phyloP scores from a whole-genome alignment of 1,140 invertebrate genomes.

The Drosophila paulistorum region DNA sequence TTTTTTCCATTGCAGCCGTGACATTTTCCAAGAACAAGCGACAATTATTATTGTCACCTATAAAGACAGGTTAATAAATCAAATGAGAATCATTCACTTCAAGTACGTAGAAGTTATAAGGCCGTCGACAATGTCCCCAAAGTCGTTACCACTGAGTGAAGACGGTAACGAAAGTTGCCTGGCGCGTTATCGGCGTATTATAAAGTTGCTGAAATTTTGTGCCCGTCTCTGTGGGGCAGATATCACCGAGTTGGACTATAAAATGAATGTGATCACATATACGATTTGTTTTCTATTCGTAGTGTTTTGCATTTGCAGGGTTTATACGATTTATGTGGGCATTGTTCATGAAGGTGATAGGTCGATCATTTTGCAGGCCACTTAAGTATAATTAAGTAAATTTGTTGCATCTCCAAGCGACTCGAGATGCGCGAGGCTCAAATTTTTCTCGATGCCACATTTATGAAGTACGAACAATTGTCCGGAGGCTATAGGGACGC shows the following conservation, averaged over 20 bases:
- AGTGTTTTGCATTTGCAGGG: slow-evolving; percentile 1
- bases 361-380: slow-evolving; percentile 24
- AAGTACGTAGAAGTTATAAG: neutral
- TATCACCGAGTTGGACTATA: slow-evolving; percentile 13
- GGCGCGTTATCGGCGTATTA: slow-evolving; percentile 18
- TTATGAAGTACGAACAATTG: slow-evolving; percentile 15
- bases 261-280: slow-evolving; percentile 12
- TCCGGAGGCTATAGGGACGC: slow-evolving; percentile 1
- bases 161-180: slow-evolving; percentile 6
- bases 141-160: neutral
- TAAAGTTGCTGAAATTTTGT: slow-evolving; percentile 19
- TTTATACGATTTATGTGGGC: slow-evolving; percentile 29
- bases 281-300: neutral
- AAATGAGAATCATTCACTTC: too few species aligned
- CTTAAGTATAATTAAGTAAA: slow-evolving; percentile 8
- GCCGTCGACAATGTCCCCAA: neutral
- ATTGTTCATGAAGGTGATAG: neutral
- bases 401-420: slow-evolving; percentile 7
- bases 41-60: slow-evolving; percentile 16
- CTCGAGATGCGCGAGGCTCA: neutral
- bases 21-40: neutral
- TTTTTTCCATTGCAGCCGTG: too few species aligned
- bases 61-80: neutral
- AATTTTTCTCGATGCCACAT: slow-evolving; percentile 18
- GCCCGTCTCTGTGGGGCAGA: slow-evolving; percentile 25